Evolutionary conservation across 2,113 vertebrate species (phyloP).

Genomic region (Galbula dea): DNA sequence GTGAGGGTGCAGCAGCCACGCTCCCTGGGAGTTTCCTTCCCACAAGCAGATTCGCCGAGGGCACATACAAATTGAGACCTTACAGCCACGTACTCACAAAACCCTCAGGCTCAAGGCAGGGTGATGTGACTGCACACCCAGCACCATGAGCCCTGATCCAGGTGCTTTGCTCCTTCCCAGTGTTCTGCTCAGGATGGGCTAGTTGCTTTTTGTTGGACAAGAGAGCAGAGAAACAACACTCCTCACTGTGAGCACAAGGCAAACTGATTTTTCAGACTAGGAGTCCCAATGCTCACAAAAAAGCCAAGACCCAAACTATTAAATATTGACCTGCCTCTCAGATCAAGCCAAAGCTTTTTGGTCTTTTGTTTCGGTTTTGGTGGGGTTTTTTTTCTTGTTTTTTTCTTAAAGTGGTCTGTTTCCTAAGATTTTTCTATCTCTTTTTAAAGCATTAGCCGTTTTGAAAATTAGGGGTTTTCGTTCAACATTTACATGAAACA

Average conservation of each 20-base stretch:
- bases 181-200: not conserved
- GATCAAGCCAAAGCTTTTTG: not conserved
- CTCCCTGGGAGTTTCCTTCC: not conserved
- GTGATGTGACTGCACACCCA: not conserved
- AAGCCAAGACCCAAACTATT: not conserved
- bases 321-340: not conserved
- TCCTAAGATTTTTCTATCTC: not conserved
- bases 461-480: not conserved
- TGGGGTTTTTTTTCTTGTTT: not conserved
- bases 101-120: not conserved
- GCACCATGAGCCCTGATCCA: not conserved
- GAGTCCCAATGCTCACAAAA: not conserved
- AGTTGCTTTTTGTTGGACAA: not conserved
- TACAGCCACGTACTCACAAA: not conserved
- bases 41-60: not conserved
- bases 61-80: not conserved
- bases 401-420: not conserved
- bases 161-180: not conserved
- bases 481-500: not conserved
- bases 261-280: not conserved
- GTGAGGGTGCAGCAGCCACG: not conserved
- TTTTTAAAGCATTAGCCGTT: not conserved
- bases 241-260: fast-evolving
- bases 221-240: not conserved
- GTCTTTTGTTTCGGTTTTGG: too few relatives aligned